Conservation (phyloP, 2,797 vertebrate genomes). For the Sciurus vulgaris region DNA sequence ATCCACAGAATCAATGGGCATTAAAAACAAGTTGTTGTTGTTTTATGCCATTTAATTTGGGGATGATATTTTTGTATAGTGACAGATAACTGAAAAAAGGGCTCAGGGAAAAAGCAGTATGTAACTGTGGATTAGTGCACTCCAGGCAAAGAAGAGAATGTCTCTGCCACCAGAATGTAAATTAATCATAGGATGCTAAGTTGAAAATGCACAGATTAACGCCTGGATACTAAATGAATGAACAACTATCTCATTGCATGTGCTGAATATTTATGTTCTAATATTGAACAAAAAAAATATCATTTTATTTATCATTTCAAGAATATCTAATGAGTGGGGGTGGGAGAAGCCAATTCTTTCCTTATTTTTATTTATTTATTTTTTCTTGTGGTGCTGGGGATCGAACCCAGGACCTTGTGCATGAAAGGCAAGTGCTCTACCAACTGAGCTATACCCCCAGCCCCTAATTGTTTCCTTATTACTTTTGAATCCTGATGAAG, state of each 20-base stretch:
- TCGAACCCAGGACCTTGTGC: too few relatives aligned
- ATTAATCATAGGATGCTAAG: slow-evolving; percentile 1
- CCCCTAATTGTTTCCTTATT: not conserved
- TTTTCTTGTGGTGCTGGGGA: too few relatives aligned
- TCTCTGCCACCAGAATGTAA: not conserved
- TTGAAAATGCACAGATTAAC: not conserved
- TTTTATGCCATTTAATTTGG: not conserved
- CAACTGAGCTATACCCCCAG: too few relatives aligned
- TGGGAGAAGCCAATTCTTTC: not conserved
- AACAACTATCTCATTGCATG: not conserved
- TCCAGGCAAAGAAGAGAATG: not conserved
- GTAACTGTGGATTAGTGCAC: not conserved
- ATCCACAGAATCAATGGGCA: not conserved
- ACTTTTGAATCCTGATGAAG: not conserved
- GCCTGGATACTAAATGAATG: not conserved
- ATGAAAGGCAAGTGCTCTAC: too few relatives aligned
- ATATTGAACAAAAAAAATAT: not conserved
- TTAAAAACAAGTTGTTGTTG: not conserved
- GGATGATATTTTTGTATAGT: not conserved
- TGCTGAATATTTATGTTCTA: slow-evolving; percentile 39
- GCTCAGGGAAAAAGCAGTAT: not conserved
- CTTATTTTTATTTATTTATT: not conserved
- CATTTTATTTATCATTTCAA: slow-evolving; percentile 27
- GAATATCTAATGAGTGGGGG: not conserved
- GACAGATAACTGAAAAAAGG: not conserved